These are phyloP conservation scores for Philaethria dido DNA, from an alignment of 2,888 invertebrate species.

Conservation along the genomic window DNA sequence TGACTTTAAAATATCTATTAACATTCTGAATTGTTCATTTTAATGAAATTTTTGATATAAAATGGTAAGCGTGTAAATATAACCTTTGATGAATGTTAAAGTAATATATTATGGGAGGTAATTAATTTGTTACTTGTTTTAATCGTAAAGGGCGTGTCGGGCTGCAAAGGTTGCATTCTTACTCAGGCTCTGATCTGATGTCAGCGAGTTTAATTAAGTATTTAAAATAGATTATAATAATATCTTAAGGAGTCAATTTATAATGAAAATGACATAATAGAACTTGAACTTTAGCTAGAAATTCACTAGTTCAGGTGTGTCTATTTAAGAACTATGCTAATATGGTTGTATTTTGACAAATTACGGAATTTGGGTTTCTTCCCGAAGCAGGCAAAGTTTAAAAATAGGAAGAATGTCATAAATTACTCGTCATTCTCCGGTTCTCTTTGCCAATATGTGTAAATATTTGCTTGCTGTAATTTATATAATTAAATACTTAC, in stretches of 20 bases:
- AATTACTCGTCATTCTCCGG: too few relatives aligned
- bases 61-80: slow-evolving; percentile 1
- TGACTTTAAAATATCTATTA: not conserved
- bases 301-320: too few relatives aligned
- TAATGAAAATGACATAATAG: not conserved
- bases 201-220: slow-evolving; percentile 21
- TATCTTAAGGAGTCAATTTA: not conserved
- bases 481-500: too few relatives aligned
- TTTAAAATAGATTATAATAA: slow-evolving; percentile 20
- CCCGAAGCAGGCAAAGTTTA: too few relatives aligned
- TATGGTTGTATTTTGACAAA: too few relatives aligned
- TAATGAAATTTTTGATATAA: slow-evolving; percentile 10
- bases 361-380: too few relatives aligned
- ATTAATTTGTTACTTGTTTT: slow-evolving; percentile 18
- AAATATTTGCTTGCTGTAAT: too few relatives aligned
- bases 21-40: not conserved
- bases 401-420: too few relatives aligned
- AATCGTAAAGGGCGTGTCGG: slow-evolving; percentile 22
- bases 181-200: slow-evolving; percentile 22
- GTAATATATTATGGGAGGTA: slow-evolving; percentile 10
- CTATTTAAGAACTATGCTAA: too few relatives aligned
- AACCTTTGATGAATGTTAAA: slow-evolving; percentile 7
- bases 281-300: too few relatives aligned
- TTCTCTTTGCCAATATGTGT: too few relatives aligned
- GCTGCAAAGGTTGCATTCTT: slow-evolving; percentile 19